Conservation (phyloP, 2,797 vertebrate species). For the Tokudaia muenninki region DNA sequence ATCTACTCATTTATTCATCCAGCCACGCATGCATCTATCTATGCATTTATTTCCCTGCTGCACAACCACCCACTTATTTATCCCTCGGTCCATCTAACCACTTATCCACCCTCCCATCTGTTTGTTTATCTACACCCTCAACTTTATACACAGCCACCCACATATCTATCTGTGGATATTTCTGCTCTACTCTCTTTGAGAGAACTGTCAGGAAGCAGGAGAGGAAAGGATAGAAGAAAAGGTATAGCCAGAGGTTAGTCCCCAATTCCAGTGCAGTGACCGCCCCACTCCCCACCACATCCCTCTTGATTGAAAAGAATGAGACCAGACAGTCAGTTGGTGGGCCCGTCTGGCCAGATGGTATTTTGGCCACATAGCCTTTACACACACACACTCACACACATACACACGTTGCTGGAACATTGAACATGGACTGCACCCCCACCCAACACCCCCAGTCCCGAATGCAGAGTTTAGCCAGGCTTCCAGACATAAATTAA, state of each 20-base stretch:
- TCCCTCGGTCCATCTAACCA: slow-evolving; percentile 27
- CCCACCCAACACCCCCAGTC: slow-evolving; percentile 76
- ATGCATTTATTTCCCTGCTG: neutral
- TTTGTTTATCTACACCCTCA: slow-evolving; percentile 42
- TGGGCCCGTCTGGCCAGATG: slow-evolving; percentile 82
- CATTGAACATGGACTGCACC: slow-evolving; percentile 45
- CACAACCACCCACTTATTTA: neutral
- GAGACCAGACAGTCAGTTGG: slow-evolving; percentile 78
- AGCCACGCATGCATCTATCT: slow-evolving; percentile 9
- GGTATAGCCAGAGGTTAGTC: slow-evolving; percentile 24
- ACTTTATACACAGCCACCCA: slow-evolving; percentile 16
- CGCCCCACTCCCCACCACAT: neutral
- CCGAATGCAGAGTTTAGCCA: slow-evolving; percentile 77
- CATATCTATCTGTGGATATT: slow-evolving; percentile 45
- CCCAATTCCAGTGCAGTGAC: slow-evolving; percentile 17
- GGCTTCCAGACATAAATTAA: slow-evolving; percentile 82
- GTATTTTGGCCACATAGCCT: slow-evolving; percentile 82
- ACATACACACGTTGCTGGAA: slow-evolving; percentile 52
- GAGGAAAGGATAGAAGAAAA: neutral
- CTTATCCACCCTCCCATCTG: slow-evolving; percentile 42
- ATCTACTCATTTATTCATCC: neutral
- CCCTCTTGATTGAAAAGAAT: slow-evolving; percentile 75
- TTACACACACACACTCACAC: slow-evolving; percentile 50
- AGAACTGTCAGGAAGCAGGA: neutral
- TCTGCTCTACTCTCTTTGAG: slow-evolving; percentile 57